phyloP scores from a whole-genome alignment of 2,113 vertebrate species.

The Fregetta grallaria region DNA sequence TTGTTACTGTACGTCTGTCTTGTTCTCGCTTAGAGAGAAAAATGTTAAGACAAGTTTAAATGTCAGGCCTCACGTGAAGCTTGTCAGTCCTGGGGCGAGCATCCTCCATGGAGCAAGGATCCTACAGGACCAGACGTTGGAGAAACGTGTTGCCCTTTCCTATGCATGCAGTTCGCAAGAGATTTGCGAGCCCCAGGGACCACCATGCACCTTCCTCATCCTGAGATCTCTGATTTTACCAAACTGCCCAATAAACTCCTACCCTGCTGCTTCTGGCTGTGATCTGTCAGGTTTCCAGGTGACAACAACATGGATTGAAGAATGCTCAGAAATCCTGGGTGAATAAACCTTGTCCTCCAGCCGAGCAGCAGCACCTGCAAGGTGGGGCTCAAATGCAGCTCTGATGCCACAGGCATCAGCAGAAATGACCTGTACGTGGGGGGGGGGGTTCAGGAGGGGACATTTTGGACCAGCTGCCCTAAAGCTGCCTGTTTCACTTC shows the following conservation, averaged over 20 bases:
- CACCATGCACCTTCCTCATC: background rate
- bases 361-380: background rate
- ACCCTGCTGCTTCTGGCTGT: background rate
- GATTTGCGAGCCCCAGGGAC: background rate
- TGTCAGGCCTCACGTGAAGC: background rate
- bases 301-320: background rate
- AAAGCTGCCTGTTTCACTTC: background rate
- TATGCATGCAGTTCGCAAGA: fast-evolving
- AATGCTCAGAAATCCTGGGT: background rate
- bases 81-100: background rate
- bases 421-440: fast-evolving
- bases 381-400: background rate
- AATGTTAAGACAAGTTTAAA: background rate
- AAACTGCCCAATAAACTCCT: background rate
- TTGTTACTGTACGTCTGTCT: background rate
- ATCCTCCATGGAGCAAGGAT: background rate
- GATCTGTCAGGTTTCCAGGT: background rate
- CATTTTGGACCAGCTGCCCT: background rate
- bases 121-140: fast-evolving
- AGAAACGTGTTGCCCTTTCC: background rate
- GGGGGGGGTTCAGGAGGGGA: too few relatives aligned
- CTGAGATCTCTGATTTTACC: background rate
- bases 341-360: background rate
- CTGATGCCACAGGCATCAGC: background rate
- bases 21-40: background rate